Evolutionary conservation across 2,797 vertebrate genomes (phyloP), one percentile per base, ranked within the genome.

Genomic region (Cephalopachus bancanus): DNA sequence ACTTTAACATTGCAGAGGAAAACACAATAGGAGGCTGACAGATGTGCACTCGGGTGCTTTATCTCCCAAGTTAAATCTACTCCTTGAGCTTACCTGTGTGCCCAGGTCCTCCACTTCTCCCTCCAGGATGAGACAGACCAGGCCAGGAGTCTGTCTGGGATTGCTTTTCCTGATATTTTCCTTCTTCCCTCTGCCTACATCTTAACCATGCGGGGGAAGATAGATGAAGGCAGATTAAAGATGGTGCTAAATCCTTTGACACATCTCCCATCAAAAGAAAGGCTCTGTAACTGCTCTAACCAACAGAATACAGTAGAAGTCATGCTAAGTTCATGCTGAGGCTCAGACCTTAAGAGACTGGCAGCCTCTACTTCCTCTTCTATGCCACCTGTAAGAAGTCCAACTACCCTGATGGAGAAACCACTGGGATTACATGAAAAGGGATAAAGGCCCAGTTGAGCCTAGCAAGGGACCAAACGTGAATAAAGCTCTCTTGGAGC

Each of bases 141-240:
- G 74, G 5, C 12, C 62, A 89, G 44, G 12, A 86, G 8, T 64
- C 28, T 62, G 1, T 53, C 85, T 94, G 44, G 69, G 26, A 81
- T 33, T 64, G 8, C 11, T 94, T 80, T 57, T 83, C 80, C 65
- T 74, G 4, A 65, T 26, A 79, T 1, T 79, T 84, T 69, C 53
- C 59, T 83, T 89, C 37, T 55, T 81, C 64, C 19, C 1, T 95
- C 74, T 79, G 89, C 78, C 64, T 93, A 26, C 24, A 76, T 24
- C 22, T 94, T 85, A 86, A 86, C 37, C 72, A 5, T 10, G 5
- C 30, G 20, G 14, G 11, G 57, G 89, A 91, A 24, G 28, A 72
- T 75, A 79, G 10, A 85, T 30, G 53, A 83, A 67, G 28, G 30
- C 51, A 81, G 65, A 93, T 57, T 88, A 75, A 95, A 96, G 44